Conservation (phyloP, 2,888 invertebrate species). For the Sinelater perroti region DNA sequence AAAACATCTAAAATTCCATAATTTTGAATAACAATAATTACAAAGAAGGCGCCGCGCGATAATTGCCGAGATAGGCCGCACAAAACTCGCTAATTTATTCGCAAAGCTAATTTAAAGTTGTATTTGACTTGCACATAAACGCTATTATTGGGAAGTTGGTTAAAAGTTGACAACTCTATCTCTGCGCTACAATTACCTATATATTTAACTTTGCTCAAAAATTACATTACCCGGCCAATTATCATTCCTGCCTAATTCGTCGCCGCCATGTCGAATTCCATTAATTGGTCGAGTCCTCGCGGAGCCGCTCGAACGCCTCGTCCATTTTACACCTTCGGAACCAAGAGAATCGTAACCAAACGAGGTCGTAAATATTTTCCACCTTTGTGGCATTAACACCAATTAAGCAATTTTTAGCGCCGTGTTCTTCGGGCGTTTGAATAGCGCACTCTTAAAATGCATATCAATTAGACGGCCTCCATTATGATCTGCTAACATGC, state of each 20-base stretch:
- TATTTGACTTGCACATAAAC: slow-evolving; percentile 63
- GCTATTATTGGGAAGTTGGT: slow-evolving; percentile 62
- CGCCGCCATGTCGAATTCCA: too few relatives aligned
- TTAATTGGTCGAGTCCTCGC: too few relatives aligned
- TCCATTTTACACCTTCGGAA: too few relatives aligned
- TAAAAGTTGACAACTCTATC: slow-evolving; percentile 61
- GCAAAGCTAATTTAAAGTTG: slow-evolving; percentile 63
- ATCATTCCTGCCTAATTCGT: slow-evolving; percentile 19
- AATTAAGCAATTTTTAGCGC: too few relatives aligned
- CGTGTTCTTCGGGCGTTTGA: too few relatives aligned
- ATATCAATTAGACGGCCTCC: too few relatives aligned
- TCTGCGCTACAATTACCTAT: slow-evolving; percentile 49
- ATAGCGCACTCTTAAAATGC: too few relatives aligned
- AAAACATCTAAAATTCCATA: slow-evolving; percentile 62
- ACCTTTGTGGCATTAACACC: too few relatives aligned
- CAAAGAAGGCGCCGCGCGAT: slow-evolving; percentile 60
- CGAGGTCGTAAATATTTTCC: too few relatives aligned
- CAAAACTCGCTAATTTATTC: slow-evolving; percentile 62
- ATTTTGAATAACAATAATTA: slow-evolving; percentile 63
- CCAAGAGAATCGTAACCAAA: too few relatives aligned
- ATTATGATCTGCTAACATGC: too few relatives aligned
- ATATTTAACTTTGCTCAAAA: slow-evolving; percentile 43
- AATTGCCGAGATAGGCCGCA: slow-evolving; percentile 62
- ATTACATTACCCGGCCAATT: slow-evolving; percentile 32
- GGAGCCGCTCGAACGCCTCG: too few relatives aligned